Evolutionary conservation across 2,113 vertebrate genomes (phyloP).

Genomic region (Paramormyrops kingsleyae): DNA sequence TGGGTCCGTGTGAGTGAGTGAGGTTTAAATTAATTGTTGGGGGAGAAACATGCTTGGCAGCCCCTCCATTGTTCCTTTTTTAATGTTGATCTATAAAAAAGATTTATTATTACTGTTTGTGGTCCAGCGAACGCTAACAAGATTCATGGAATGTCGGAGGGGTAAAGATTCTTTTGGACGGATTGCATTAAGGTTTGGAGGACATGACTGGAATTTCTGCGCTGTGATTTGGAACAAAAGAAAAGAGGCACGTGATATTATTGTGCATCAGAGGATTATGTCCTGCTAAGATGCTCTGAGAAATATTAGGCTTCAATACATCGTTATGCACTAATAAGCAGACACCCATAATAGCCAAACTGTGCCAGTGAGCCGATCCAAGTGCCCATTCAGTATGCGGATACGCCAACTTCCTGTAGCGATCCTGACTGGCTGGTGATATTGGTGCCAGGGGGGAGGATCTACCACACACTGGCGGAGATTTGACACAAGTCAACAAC

Average conservation of each 20-base stretch:
- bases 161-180: constrained; percentile 25
- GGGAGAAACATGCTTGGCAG: constrained; percentile 30
- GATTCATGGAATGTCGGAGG: constrained; percentile 26
- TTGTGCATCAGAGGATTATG: not conserved
- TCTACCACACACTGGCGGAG: not conserved
- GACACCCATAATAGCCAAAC: not conserved
- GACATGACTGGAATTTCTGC: not conserved
- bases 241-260: not conserved
- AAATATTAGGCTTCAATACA: not conserved
- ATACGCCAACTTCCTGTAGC: not conserved
- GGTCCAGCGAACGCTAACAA: constrained; percentile 29
- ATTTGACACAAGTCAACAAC: not conserved
- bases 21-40: not conserved
- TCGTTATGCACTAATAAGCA: constrained; percentile 1
- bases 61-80: constrained; percentile 30
- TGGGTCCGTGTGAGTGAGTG: constrained; percentile 20
- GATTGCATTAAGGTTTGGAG: not conserved
- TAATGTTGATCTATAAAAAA: constrained; percentile 40
- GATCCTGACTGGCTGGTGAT: not conserved
- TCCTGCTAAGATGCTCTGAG: not conserved
- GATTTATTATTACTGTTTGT: constrained; percentile 30
- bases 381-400: not conserved
- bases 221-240: not conserved
- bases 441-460: not conserved
- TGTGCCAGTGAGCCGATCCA: not conserved